Evolutionary conservation across 2,888 invertebrate species (phyloP).

Genomic region (Carabus problematicus): DNA sequence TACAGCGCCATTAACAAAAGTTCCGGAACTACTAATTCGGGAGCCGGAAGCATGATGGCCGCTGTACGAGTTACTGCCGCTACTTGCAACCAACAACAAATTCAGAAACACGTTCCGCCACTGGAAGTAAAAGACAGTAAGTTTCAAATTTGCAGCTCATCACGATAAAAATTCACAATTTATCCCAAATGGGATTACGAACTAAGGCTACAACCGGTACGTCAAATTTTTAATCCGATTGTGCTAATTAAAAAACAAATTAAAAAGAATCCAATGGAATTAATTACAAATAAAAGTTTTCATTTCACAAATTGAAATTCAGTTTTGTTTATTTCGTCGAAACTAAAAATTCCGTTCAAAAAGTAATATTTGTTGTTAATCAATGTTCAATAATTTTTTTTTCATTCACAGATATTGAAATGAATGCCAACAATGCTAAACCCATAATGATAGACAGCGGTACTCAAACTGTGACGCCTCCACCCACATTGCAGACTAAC

Average conservation of each 20-base stretch:
- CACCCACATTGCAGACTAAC: conserved; percentile 48
- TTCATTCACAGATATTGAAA: conserved; percentile 32
- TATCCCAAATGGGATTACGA: too few relatives aligned
- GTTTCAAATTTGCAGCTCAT: neutral
- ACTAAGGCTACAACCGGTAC: too few relatives aligned
- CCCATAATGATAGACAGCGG: conserved; percentile 54
- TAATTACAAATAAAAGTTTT: too few relatives aligned
- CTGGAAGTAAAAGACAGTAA: conserved; percentile 50
- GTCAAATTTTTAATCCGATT: too few relatives aligned
- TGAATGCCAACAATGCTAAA: conserved; percentile 47
- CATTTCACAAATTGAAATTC: too few relatives aligned
- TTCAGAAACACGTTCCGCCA: conserved; percentile 68
- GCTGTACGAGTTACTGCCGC: conserved; percentile 72
- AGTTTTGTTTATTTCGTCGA: too few relatives aligned
- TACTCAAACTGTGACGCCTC: conserved; percentile 53
- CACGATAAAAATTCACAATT: neutral
- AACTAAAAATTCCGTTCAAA: too few relatives aligned
- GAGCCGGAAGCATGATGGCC: conserved; percentile 70
- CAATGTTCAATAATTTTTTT: neutral
- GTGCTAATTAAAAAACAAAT: too few relatives aligned
- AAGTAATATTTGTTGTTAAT: too few relatives aligned
- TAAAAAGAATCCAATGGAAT: too few relatives aligned
- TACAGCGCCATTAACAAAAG: conserved; percentile 70
- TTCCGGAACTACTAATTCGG: conserved; percentile 65
- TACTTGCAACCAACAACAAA: conserved; percentile 71